Conservation (phyloP, 2,888 invertebrate species). For the Sarcophaga carnaria region DNA sequence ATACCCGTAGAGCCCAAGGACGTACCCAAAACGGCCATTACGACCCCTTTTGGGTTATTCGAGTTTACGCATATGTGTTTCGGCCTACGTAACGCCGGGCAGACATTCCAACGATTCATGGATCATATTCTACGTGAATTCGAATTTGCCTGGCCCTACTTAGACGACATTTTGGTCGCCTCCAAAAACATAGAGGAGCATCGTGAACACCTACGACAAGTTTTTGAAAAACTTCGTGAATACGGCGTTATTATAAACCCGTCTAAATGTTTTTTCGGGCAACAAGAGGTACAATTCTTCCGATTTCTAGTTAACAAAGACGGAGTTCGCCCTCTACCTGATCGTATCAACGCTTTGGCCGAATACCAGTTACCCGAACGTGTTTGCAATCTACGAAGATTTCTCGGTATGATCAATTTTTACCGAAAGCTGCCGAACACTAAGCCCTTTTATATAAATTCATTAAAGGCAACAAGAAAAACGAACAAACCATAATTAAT, state of each 20-base stretch:
- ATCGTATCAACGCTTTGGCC: slow-evolving; percentile 61
- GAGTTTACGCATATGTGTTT: slow-evolving; percentile 55
- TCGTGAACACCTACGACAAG: background rate
- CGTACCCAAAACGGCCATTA: slow-evolving; percentile 54
- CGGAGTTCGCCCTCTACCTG: slow-evolving; percentile 54
- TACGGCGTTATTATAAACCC: slow-evolving; percentile 70
- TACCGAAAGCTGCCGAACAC: background rate
- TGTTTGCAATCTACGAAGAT: background rate
- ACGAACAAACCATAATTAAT: background rate
- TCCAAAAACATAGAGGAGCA: slow-evolving; percentile 22
- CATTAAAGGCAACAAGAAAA: background rate
- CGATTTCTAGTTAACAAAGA: slow-evolving; percentile 51
- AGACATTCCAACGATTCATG: slow-evolving; percentile 60
- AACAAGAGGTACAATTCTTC: slow-evolving; percentile 58
- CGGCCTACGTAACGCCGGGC: slow-evolving; percentile 43
- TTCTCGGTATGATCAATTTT: slow-evolving; percentile 9
- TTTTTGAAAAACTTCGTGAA: slow-evolving; percentile 52
- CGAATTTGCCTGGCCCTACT: slow-evolving; percentile 43
- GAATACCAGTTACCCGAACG: slow-evolving; percentile 58
- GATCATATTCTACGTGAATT: slow-evolving; percentile 29
- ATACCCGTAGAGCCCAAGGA: slow-evolving; percentile 52
- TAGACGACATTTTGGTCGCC: slow-evolving; percentile 31
- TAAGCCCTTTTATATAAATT: background rate
- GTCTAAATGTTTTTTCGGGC: slow-evolving; percentile 64
- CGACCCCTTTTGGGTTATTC: background rate